These are phyloP conservation scores for Papilio demoleus DNA, from an alignment of 2,888 invertebrate genomes.

Conservation along the genomic window DNA sequence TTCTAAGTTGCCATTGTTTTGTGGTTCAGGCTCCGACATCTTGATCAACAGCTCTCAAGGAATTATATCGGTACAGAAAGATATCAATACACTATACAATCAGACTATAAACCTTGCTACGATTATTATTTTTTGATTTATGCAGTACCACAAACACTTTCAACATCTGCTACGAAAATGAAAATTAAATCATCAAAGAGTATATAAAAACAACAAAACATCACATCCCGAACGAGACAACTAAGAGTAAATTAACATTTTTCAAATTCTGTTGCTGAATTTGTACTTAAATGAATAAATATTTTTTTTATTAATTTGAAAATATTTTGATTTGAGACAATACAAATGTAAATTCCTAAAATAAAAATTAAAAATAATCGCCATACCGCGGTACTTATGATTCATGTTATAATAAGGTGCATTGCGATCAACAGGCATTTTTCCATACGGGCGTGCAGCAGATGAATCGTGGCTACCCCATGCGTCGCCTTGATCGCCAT, in stretches of 20 bases:
- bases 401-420: conserved; percentile 94
- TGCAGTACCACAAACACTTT: neutral
- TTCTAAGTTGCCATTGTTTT: conserved; percentile 71
- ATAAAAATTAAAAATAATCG: conserved; percentile 96
- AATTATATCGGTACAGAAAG: neutral
- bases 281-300: too few relatives aligned
- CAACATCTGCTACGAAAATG: neutral
- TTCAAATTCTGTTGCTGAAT: too few relatives aligned
- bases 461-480: conserved; percentile 73
- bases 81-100: neutral
- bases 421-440: conserved; percentile 87
- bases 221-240: neutral
- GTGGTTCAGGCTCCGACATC: conserved; percentile 66
- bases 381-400: conserved; percentile 90
- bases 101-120: neutral
- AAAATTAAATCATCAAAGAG: neutral
- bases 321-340: too few relatives aligned
- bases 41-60: conserved; percentile 32
- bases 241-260: neutral
- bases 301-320: too few relatives aligned
- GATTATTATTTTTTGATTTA: neutral
- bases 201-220: conserved; percentile 15
- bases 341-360: too few relatives aligned
- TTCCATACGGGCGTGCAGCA: conserved; percentile 68
- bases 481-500: conserved; percentile 78